Conservation (phyloP, 2,888 invertebrate species). For the Plemyria rubiginata region DNA sequence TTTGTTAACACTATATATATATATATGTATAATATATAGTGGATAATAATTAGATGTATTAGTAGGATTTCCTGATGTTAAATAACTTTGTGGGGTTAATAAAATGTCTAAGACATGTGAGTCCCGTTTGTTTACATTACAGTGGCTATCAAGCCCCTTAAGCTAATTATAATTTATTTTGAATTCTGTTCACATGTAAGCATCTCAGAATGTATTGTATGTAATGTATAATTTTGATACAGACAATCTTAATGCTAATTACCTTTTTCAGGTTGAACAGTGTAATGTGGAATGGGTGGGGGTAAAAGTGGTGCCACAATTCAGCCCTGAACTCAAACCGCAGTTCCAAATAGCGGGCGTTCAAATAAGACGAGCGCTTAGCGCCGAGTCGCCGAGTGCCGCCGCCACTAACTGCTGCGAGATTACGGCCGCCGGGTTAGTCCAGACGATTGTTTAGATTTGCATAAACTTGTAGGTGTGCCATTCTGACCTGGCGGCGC, state of each 20-base stretch:
- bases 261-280: not conserved
- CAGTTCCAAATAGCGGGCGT: conserved; percentile 17
- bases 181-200: no score
- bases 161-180: no score
- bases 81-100: no score
- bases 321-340: conserved; percentile 6
- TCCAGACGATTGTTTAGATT: not conserved
- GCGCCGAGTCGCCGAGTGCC: conserved; percentile 13
- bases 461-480: not conserved
- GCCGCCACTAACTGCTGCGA: conserved; percentile 11
- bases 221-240: not conserved
- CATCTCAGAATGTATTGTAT: no score
- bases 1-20: no score
- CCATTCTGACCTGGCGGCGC: no score
- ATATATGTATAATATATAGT: no score
- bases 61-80: no score
- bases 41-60: no score
- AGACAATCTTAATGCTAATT: not conserved
- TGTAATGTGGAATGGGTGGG: not conserved
- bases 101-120: no score
- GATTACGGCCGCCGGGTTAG: conserved; percentile 1
- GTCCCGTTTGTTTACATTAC: no score
- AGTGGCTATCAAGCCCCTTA: no score
- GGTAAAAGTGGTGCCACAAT: not conserved
- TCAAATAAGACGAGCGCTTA: conserved; percentile 20